Conservation (phyloP, 1,140 invertebrate species). For the Ips nitidus region DNA sequence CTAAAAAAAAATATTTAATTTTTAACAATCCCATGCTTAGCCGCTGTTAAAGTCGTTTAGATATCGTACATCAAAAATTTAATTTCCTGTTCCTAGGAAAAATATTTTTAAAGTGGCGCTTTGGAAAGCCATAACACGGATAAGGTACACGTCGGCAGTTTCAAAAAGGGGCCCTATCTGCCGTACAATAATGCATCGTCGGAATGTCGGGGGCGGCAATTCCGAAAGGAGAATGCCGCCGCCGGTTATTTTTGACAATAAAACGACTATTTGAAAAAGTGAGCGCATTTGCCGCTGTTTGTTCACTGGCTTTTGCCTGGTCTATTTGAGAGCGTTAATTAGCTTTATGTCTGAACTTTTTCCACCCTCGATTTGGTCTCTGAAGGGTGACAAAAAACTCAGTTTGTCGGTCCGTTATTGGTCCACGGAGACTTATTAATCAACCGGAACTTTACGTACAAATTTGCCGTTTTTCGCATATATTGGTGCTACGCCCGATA, state of each 20-base stretch:
- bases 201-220: constrained; percentile 18
- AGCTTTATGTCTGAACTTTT: neutral
- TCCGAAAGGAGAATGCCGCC: constrained; percentile 11
- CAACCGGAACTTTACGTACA: constrained; percentile 7
- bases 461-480: too few relatives aligned
- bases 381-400: neutral
- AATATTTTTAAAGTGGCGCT: constrained; percentile 34
- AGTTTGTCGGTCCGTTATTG: neutral
- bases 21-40: constrained; percentile 34
- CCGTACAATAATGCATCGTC: constrained; percentile 26
- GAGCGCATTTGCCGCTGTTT: too few relatives aligned
- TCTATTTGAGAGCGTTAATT: neutral
- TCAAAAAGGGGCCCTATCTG: constrained; percentile 24
- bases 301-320: neutral
- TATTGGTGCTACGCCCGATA: too few relatives aligned
- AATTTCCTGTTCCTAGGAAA: constrained; percentile 37
- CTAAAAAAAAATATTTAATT: constrained; percentile 30
- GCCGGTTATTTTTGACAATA: constrained; percentile 1
- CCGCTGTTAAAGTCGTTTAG: constrained; percentile 38
- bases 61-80: constrained; percentile 38
- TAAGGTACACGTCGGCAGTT: constrained; percentile 28
- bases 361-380: neutral
- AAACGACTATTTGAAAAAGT: neutral
- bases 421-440: neutral
- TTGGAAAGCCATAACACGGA: constrained; percentile 36